Conservation (phyloP, 23 tunicate genomes). For the Botrylloides violaceus region DNA sequence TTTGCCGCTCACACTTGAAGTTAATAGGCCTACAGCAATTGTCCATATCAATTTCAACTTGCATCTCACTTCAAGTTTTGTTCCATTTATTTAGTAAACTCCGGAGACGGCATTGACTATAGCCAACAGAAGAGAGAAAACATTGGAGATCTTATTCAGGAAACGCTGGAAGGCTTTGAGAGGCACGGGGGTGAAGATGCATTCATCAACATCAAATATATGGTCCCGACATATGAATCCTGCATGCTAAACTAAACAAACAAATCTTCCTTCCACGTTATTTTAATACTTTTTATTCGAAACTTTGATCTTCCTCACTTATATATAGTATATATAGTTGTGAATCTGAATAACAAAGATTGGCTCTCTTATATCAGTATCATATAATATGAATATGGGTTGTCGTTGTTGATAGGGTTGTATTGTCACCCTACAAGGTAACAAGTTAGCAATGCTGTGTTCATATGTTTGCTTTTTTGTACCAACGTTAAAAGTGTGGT, state of each 20-base stretch:
- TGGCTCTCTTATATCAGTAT: no score
- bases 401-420: no score
- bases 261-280: neutral
- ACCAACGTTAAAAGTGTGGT: no score
- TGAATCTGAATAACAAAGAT: neutral
- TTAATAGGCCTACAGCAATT: no score
- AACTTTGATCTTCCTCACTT: neutral
- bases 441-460: no score
- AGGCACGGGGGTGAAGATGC: conserved; percentile 99
- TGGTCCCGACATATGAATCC: conserved; percentile 99
- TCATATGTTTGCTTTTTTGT: no score
- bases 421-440: no score
- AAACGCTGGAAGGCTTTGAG: conserved; percentile 95
- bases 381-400: no score
- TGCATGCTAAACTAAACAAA: conserved; percentile 82
- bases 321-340: neutral
- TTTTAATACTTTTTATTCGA: neutral
- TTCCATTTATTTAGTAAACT: conserved; percentile 59
- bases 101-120: conserved; percentile 99
- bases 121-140: conserved; percentile 97
- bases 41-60: no score
- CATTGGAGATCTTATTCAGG: conserved; percentile 97
- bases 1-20: no score
- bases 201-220: conserved; percentile 99
- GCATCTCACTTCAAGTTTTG: no score